phyloP scores from a whole-genome alignment of 2,113 vertebrate species.

The Tachycineta bicolor region DNA sequence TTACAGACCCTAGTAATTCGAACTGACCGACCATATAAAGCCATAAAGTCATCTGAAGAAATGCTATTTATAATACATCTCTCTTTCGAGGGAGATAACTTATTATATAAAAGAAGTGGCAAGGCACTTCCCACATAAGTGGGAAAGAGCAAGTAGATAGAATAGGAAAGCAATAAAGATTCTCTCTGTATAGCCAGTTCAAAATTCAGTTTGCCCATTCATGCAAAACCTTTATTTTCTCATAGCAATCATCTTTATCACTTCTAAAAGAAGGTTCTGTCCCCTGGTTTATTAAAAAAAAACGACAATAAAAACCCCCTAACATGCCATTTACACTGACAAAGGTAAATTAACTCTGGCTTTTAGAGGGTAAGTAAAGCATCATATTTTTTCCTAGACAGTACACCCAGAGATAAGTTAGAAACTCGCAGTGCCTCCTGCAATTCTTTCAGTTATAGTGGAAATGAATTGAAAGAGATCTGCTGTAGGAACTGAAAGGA shows the following conservation, averaged over 20 bases:
- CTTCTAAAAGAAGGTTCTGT: background rate
- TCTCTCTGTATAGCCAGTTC: background rate
- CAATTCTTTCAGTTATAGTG: background rate
- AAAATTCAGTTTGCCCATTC: background rate
- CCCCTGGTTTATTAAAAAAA: background rate
- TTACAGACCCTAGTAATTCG: background rate
- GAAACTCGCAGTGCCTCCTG: background rate
- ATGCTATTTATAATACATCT: background rate
- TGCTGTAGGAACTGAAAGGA: background rate
- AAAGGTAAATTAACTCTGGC: background rate
- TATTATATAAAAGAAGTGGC: background rate
- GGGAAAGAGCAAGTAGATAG: background rate
- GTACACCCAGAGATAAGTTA: background rate
- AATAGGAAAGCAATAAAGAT: background rate
- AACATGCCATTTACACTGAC: background rate
- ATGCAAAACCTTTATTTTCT: background rate
- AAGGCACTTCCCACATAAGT: background rate
- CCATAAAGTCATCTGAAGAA: background rate
- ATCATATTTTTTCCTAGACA: background rate
- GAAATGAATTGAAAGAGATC: background rate
- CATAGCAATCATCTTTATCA: background rate
- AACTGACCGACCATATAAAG: background rate
- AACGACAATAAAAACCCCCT: background rate
- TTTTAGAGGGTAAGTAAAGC: background rate
- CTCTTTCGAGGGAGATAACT: background rate